Evolutionary conservation across 2,888 invertebrate genomes (phyloP), one percentile per base, ranked within the genome.

Genomic region (Lottia scabra): DNA sequence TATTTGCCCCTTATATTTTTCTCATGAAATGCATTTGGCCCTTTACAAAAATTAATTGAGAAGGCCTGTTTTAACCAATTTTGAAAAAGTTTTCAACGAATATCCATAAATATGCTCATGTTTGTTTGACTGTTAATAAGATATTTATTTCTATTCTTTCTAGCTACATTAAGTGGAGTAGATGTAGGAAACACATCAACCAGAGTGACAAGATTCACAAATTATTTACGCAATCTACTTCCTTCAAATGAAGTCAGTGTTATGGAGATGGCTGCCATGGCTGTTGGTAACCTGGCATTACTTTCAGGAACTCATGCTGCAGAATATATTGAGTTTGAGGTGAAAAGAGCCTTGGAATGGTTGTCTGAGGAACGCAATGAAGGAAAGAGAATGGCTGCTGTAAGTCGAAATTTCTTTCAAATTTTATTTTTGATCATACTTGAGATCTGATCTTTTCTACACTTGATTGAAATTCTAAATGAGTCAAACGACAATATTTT

Each of bases 291-390:
- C 80, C 91, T 99, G 70, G 98, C 98, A 1, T 92, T 96, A 27
- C 87, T 90, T 0, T 91, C 91, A 10, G 98, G 98, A 16, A 96
- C 97, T 0, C 96, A 96, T 89, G 95, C 98, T 44, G 96, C 97
- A 0, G 97, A 98, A 87, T 97, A 98, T 88, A 97, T 99, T n/a
- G 98, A 98, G 85, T 97, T 97, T 91, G 98, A 98, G 91, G 96
- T 98, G 1, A 97, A 97, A 89, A 92, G 96, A 85, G 96, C 98
- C 0, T 95, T 97, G 88, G 99, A 99, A 89, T 98, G 97, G 97
- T 91, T 99, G 6, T 94, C 94, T 38, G 95, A 95, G 68, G 97
- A 87, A 62, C 92, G 96, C 80, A 94, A 96, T 89, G 98, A 98
- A 89, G 95, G 95, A 2, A 94, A 96, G 87, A 92, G 97, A 67